Evolutionary conservation across 2,888 invertebrate species (phyloP).

Genomic region (Druceiella hillmani): DNA sequence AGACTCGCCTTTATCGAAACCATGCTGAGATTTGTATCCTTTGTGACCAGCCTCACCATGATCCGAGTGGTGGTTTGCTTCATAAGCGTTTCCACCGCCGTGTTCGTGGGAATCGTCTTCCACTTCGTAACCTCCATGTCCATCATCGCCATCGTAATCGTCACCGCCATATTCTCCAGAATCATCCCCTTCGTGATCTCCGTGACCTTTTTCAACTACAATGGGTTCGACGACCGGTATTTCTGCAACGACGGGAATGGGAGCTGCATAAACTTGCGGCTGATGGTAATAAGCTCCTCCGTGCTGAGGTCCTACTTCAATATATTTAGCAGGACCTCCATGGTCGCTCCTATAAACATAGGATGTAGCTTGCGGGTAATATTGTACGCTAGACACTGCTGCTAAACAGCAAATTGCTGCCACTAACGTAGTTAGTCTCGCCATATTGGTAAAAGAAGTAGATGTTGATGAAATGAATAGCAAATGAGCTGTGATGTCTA

Average conservation of each 20-base stretch:
- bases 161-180: constrained; percentile 37
- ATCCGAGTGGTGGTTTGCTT: constrained; percentile 37
- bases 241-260: too few species aligned
- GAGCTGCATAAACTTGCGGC: constrained; percentile 33
- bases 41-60: constrained; percentile 48
- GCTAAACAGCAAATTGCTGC: too few species aligned
- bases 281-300: constrained; percentile 36
- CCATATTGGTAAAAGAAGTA: too few species aligned
- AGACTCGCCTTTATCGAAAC: constrained; percentile 49
- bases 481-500: too few species aligned
- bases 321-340: constrained; percentile 42
- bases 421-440: too few species aligned
- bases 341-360: constrained; percentile 51
- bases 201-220: too few species aligned
- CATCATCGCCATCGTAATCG: background rate
- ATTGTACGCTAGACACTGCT: too few species aligned
- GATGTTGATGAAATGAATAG: too few species aligned
- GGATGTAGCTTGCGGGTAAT: constrained; percentile 49
- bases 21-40: constrained; percentile 45
- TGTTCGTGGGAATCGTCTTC: constrained; percentile 30
- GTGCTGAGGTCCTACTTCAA: too few species aligned
- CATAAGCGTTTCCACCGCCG: constrained; percentile 41
- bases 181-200: constrained; percentile 32
- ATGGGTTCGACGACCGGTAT: too few species aligned
- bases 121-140: constrained; percentile 30